Evolutionary conservation across 2,113 vertebrate genomes (phyloP).

Genomic region (Dromaius novaehollandiae): DNA sequence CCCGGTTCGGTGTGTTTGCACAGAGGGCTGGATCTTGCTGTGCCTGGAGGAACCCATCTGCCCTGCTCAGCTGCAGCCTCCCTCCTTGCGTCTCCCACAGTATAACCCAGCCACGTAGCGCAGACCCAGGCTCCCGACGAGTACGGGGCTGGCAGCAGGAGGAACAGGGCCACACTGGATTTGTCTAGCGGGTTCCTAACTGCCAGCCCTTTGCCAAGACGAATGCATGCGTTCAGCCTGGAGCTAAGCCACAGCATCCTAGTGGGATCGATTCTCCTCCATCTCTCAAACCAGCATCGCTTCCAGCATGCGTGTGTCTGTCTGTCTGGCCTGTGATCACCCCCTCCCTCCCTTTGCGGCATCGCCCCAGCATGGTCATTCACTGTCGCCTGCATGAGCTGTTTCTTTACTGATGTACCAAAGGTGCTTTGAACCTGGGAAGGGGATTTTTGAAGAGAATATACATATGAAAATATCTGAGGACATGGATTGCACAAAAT

Average conservation of each 20-base stretch:
- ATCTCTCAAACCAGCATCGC: not conserved
- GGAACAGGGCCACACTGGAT: not conserved
- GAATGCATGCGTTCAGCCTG: accelerated
- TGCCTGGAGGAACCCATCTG: not conserved
- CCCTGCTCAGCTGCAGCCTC: not conserved
- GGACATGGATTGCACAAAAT: not conserved
- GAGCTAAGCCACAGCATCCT: not conserved
- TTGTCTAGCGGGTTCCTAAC: not conserved
- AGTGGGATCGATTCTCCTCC: not conserved
- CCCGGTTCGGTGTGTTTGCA: not conserved
- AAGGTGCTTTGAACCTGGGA: not conserved
- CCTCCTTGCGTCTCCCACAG: not conserved
- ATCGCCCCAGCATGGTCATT: not conserved
- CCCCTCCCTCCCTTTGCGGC: not conserved
- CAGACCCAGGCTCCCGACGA: not conserved
- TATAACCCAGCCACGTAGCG: not conserved
- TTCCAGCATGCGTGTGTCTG: not conserved
- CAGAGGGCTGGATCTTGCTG: not conserved
- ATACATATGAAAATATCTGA: not conserved
- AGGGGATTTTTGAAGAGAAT: not conserved
- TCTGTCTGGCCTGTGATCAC: not conserved
- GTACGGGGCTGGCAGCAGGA: not conserved
- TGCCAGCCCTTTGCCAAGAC: not conserved
- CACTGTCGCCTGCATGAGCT: slow-evolving; percentile 5
- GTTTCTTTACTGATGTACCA: not conserved